Conservation (phyloP, 2,797 vertebrate genomes). For the Acrossocheilus wenchowensis region DNA sequence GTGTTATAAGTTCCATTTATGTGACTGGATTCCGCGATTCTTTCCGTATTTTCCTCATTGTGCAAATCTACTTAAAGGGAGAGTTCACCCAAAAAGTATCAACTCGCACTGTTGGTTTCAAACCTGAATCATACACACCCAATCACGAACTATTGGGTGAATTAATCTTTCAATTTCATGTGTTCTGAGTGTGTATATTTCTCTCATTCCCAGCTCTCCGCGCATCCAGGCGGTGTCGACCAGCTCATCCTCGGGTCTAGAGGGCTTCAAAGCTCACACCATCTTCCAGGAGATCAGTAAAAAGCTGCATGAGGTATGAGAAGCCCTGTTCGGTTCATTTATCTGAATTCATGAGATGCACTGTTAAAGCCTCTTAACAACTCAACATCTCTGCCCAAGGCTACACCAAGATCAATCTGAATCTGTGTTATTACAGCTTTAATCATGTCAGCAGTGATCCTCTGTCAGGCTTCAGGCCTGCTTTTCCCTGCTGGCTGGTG, state of each 20-base stretch:
- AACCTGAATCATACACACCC: not conserved
- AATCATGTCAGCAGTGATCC: not conserved
- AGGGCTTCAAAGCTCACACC: slow-evolving; percentile 88
- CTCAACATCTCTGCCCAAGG: not conserved
- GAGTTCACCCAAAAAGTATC: not conserved
- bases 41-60: not conserved
- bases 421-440: not conserved
- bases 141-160: too few relatives aligned
- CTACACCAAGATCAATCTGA: not conserved
- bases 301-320: slow-evolving; percentile 87
- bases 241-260: slow-evolving; percentile 73
- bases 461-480: slow-evolving; percentile 6
- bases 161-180: not conserved
- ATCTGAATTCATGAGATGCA: not conserved
- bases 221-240: slow-evolving; percentile 77
- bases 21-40: not conserved
- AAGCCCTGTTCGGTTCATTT: not conserved
- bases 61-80: not conserved
- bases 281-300: slow-evolving; percentile 95
- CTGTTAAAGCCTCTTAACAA: not conserved
- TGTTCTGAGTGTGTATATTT: not conserved
- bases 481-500: not conserved
- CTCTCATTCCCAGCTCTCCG: slow-evolving; percentile 52
- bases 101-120: not conserved
- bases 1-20: not conserved